phyloP scores from a whole-genome alignment of 92 coral and sea anemone genomes.

The Phymanthus crucifer region DNA sequence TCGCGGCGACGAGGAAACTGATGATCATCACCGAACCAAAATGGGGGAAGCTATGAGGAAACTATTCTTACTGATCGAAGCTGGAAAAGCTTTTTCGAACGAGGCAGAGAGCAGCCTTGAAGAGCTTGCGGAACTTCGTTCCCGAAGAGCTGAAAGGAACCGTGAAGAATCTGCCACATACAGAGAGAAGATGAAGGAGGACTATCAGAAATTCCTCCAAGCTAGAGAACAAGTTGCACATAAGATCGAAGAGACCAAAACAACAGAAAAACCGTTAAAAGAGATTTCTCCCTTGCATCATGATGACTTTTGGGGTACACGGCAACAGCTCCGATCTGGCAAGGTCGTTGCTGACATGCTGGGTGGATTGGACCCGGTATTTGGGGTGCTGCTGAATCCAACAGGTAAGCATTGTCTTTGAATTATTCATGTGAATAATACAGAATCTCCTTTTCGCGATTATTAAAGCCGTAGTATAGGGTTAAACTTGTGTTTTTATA shows the following conservation, averaged over 20 bases:
- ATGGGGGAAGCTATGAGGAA: conserved; percentile 42
- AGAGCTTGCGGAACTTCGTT: conserved; percentile 42
- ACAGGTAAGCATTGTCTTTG: conserved; percentile 50
- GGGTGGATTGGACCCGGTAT: conserved; percentile 60
- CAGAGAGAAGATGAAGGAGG: conserved; percentile 14
- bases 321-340: conserved; percentile 60
- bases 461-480: no score
- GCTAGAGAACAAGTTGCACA: conserved; percentile 9
- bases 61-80: conserved; percentile 38
- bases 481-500: no score
- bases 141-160: conserved; percentile 9
- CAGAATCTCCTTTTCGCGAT: no score
- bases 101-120: conserved; percentile 37
- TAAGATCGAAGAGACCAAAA: background rate
- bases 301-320: conserved; percentile 57
- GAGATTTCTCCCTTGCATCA: conserved; percentile 12
- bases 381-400: conserved; percentile 56
- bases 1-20: conserved; percentile 21
- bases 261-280: background rate
- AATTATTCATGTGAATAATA: no score
- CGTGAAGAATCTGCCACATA: conserved; percentile 1
- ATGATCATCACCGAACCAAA: background rate
- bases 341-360: conserved; percentile 56
- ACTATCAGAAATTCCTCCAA: conserved; percentile 17
- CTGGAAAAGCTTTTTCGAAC: conserved; percentile 33